Evolutionary conservation across 2,797 vertebrate species (phyloP).

Genomic region (Melanotaenia maccullochi): DNA sequence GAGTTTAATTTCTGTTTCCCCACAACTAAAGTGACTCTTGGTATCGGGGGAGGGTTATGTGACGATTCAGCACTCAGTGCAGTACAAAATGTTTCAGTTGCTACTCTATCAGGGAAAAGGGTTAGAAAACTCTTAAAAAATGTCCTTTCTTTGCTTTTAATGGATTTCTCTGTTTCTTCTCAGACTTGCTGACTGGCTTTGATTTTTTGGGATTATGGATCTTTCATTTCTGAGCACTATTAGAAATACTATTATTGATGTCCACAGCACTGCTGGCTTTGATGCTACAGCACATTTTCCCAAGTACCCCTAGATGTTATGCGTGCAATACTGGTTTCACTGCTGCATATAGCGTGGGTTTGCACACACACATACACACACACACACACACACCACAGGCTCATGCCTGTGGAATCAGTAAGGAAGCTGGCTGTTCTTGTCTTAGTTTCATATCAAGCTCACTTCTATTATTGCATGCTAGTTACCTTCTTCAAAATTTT

Average conservation of each 20-base stretch:
- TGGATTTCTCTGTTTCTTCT: slow-evolving; percentile 13
- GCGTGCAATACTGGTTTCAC: slow-evolving; percentile 1
- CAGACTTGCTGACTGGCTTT: not conserved
- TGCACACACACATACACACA: slow-evolving; percentile 6
- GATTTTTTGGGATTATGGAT: slow-evolving; percentile 6
- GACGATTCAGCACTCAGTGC: slow-evolving; percentile 12
- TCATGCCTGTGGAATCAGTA: not conserved
- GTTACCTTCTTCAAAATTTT: not conserved
- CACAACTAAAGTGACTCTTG: slow-evolving; percentile 30
- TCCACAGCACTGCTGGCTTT: slow-evolving; percentile 8
- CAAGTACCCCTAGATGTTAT: not conserved
- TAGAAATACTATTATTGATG: slow-evolving; percentile 8
- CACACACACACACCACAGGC: slow-evolving; percentile 3
- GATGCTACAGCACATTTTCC: slow-evolving; percentile 4
- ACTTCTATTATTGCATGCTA: not conserved
- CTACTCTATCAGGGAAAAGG: not conserved
- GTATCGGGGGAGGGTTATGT: slow-evolving; percentile 27
- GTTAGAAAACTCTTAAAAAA: not conserved
- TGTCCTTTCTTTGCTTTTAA: not conserved
- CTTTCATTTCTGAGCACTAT: slow-evolving; percentile 1
- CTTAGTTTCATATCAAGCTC: slow-evolving; percentile 10
- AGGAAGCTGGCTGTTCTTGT: slow-evolving; percentile 2
- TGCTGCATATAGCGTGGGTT: slow-evolving; percentile 12
- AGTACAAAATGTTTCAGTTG: slow-evolving; percentile 8
- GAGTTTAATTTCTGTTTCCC: slow-evolving; percentile 59